Base-by-base conservation (phyloP, 1,140 invertebrate genomes). In the Pemphigus obesinymphae region DNA sequence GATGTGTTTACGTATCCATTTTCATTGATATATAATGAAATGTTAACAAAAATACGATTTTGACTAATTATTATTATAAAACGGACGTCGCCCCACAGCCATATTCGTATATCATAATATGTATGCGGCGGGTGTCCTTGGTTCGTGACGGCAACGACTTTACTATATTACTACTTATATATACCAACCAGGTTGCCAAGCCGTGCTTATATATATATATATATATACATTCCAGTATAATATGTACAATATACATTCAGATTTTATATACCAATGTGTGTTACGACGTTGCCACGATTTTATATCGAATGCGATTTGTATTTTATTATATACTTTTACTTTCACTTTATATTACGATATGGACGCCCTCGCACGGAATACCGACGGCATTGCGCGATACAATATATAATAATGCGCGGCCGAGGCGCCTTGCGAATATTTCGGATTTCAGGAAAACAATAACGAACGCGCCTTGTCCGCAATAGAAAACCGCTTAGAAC, bases 251-350 rank as follows among this genome's bases (percentile, higher is more conserved):
- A 17, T 20, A 70, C 20, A n/a, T n/a, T n/a, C n/a, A n/a, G n/a
- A n/a, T n/a, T n/a, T n/a, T n/a, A n/a, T n/a, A n/a, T n/a, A n/a
- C n/a, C n/a, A n/a, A n/a, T 70, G 23, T 43, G n/a, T 43, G 37
- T 73, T 73, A 73, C 70, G 70, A 73, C 70, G 70, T 73, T 73
- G 70, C 70, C 70, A 31, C 29, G 70, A 73, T 73, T 72, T 48
- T 48, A 73, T 31, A 31, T 50, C 23, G 26, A 73, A 73, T 50
- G 70, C 45, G 45, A 73, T 73, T 72, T 72, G 45, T n/a, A n/a
- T n/a, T n/a, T n/a, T n/a, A n/a, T n/a, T 26, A 50, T 48, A 29
- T 50, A 73, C 70, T 73, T 73, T 73, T 73, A 73, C 70, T 73
- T 73, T 73, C 70, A 73, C 70, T 48, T 48, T 48, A n/a, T n/a